phyloP scores from a whole-genome alignment of 2,113 vertebrate species.

The Spea multiplicata region DNA sequence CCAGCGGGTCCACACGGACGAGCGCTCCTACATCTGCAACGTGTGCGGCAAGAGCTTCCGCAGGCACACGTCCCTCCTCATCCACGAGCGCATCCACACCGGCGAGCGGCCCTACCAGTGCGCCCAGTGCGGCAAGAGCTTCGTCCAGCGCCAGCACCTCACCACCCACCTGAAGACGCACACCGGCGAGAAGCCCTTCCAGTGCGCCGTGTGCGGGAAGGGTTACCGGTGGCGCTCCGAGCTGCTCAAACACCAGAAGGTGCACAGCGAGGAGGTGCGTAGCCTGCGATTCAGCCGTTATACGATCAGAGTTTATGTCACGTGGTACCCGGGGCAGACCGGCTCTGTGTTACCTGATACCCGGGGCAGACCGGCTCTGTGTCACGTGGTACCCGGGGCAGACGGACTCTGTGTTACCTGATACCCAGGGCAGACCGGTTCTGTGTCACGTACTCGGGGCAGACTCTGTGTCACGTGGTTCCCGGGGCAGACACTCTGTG shows the following conservation, averaged over 20 bases:
- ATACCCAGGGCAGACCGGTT: too few relatives aligned
- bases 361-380: background rate
- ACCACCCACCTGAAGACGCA: constrained; percentile 43
- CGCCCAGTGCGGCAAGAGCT: constrained; percentile 20
- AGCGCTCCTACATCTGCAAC: constrained; percentile 59
- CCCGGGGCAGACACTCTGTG: background rate
- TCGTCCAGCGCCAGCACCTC: constrained; percentile 23
- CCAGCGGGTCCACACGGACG: constrained; percentile 42
- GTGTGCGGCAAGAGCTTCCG: constrained; percentile 61
- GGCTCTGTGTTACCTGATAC: background rate
- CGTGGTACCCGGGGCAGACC: background rate
- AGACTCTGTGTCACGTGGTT: too few relatives aligned
- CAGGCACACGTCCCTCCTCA: constrained; percentile 52
- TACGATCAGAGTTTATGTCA: too few relatives aligned
- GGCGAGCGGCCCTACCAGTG: constrained; percentile 33
- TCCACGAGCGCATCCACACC: constrained; percentile 33
- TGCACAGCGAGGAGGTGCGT: constrained; percentile 51
- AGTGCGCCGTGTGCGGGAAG: constrained; percentile 72
- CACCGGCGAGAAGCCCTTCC: constrained; percentile 56
- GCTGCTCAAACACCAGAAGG: constrained; percentile 70
- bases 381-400: background rate
- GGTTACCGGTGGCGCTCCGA: constrained; percentile 74
- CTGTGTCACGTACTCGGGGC: too few relatives aligned
- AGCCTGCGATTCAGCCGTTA: background rate
- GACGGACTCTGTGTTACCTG: background rate